Evolutionary conservation across 1,140 invertebrate genomes (phyloP), one percentile per base, ranked within the genome.

Genomic region (Diploscapter pachys): DNA sequence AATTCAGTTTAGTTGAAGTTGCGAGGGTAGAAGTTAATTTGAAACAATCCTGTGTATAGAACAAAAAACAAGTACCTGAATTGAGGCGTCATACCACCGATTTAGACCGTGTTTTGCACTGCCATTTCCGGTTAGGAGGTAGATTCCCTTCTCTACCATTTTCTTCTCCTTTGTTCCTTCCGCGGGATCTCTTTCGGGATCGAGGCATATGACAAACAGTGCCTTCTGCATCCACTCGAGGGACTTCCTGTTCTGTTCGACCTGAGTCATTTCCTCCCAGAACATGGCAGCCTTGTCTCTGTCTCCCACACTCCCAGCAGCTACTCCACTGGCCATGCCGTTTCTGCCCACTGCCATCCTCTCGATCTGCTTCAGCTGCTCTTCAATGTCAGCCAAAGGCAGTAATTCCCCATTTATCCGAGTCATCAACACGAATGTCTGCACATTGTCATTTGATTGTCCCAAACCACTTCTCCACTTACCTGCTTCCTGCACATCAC

Each of bases 401-500:
- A 79, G 69, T 4, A 80, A 63, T 0, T 70, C 53, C 63, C 73
- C 73, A 31, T 71, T 54, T 6, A 73, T 61, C 57, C 76, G 54
- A 8, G 73, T 72, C 56, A 78, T 51, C 9, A 79, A 50, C 61
- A 69, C 13, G 62, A 71, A 74, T 57, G 66, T 66, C 77, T 80
- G 48, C 75, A 50, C 6, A 50, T n/a, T 63, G 31, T 31, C 31
- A 31, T 31, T 31, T 31, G 31, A 31, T 31, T 31, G 31, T 31
- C 31, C 31, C 31, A 31, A 31, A 31, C 1, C 31, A 31, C 31
- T 31, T 31, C 31, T 31, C 31, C 31, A 31, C 56, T 9, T 51
- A 92, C 91, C 89, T 98, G 93, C 87, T 93, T 94, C 82, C 92
- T 91, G 86, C 93, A 95, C 55, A 92, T 91, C 4, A 98, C 91